Evolutionary conservation across 1,140 invertebrate species (phyloP), one percentile per base, ranked within the genome.

Genomic region (Gonatopus flavifemur): DNA sequence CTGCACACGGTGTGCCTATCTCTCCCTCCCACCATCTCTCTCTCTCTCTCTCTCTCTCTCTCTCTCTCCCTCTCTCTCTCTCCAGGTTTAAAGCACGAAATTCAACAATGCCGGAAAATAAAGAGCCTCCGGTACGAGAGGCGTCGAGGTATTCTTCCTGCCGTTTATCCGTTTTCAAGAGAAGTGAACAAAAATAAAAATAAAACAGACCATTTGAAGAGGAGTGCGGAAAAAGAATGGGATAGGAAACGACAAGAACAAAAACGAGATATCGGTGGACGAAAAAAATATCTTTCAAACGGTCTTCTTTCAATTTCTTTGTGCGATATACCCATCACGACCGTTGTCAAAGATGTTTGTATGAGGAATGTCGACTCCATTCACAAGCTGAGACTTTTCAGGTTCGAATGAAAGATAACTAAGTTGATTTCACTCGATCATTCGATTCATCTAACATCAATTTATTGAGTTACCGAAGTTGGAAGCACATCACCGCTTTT

Each of bases 41-140:
- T 20, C 10, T 13, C 19, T 42, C 10, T 31, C 12, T 37, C 22
- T 19, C 35, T 12, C 22, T 19, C 30, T 32, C 25, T 13, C n/a
- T 30, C 25, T 41, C n/a, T 5, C 12, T 18, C 18, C n/a, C 13
- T 21, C 21, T n/a, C 13, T n/a, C 25, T 16, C 49, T 24, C 39
- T 47, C 35, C 51, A 58, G 55, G 47, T 57, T 56, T 47, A 45
- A 22, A 39, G 38, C 52, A 45, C 38, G 45, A 54, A 49, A 57
- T 52, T 62, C 49, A 56, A 57, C 59, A 57, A 61, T 61, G 42
- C 42, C 31, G 54, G 41, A 37, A 57, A 62, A 61, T 62, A 57
- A 60, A 61, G 54, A 58, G 51, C 60, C 46, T 55, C 55, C 47
- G 59, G 31, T 32, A 44, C 33, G 52, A 48, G 56, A 40, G 31